Evolutionary conservation across 2,888 invertebrate species (phyloP), one percentile per base, ranked within the genome.

Genomic region (Cheilosia pagana): DNA sequence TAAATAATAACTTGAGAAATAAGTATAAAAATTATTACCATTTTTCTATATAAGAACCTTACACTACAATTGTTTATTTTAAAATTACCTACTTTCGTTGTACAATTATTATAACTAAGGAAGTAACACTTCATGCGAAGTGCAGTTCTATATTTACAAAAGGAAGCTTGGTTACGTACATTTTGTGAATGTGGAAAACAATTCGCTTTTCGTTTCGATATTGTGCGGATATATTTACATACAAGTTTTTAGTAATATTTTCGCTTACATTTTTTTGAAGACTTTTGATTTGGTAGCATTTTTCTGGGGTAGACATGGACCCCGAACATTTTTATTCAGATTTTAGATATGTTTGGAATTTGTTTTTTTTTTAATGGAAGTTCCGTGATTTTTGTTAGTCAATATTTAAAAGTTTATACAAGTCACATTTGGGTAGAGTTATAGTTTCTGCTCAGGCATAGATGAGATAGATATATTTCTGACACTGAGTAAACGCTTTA

Each of bases 11-110:
- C 41, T 53, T 59, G 52, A 57, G 76, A 72, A 77, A 67, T 57
- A 77, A 77, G 65, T 82, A 67, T 48, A 82, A 82, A 77, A 82
- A 68, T 81, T 23, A 70, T 57, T 70, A 41, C 41, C 48, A n/a
- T 28, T 21, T 59, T 65, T 12, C 45, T 16, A 43, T 59, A 16
- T 68, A 70, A 35, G 3, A 23, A 28, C 31, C 31, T 39, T 57
- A 62, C 53, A 48, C 45, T n/a, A 19, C 35, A 55, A 60, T 68
- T 28, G 0, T 45, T 28, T 43, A 50, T 63, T 4, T 39, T 16
- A 21, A 19, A n/a, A 12, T 39, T 63, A 63, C 8, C 21, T 55
- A 48, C 16, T 52, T 67, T 74, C n/a, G 41, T 57, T 75, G 50
- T 68, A 70, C 62, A 74, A 3, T 35, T 35, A 62, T 31, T 65